Percentiles rank a stretch among this genome's conserved stretches.
These are phyloP conservation scores for Catostylus mosaicus DNA, from an alignment of 30 jellyfish, hydroid and myxozoan genomes.

Conservation along the genomic window DNA sequence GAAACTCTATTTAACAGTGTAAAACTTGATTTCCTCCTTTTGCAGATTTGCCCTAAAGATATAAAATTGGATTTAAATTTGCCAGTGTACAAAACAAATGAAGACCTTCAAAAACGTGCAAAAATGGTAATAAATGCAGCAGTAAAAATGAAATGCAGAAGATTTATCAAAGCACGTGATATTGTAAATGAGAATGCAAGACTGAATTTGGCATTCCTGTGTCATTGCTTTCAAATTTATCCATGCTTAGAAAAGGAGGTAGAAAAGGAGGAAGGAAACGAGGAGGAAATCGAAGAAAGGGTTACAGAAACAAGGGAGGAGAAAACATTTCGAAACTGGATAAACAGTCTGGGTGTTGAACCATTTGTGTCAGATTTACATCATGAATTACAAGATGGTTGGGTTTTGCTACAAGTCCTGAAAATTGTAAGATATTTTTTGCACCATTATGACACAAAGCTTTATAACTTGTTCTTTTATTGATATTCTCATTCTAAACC, in stretches of 20 bases:
- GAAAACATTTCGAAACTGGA: conserved; percentile 81
- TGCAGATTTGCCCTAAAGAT: conserved; percentile 44
- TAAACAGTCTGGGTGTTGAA: conserved; percentile 86
- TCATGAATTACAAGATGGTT: conserved; percentile 74
- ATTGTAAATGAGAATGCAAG: conserved; percentile 67
- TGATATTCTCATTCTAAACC: no score
- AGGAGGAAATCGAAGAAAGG: conserved; percentile 13
- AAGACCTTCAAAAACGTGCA: conserved; percentile 62
- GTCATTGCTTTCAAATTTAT: conserved; percentile 62
- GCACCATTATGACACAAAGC: neutral
- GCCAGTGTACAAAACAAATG: neutral
- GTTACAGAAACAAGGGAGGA: conserved; percentile 77
- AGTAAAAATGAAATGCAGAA: conserved; percentile 47
- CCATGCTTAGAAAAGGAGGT: conserved; percentile 72
- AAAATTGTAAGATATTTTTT: conserved; percentile 17
- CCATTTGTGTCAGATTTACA: conserved; percentile 73
- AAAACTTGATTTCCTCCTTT: no score
- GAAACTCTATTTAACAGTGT: no score
- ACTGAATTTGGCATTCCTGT: conserved; percentile 72
- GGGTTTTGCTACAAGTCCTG: conserved; percentile 67
- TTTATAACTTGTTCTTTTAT: no score
- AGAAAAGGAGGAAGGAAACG: conserved; percentile 2
- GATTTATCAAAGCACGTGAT: conserved; percentile 54
- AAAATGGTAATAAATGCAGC: conserved; percentile 57
- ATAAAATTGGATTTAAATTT: neutral